Conservation (phyloP, 2,888 invertebrate species). For the Amiota minor region DNA sequence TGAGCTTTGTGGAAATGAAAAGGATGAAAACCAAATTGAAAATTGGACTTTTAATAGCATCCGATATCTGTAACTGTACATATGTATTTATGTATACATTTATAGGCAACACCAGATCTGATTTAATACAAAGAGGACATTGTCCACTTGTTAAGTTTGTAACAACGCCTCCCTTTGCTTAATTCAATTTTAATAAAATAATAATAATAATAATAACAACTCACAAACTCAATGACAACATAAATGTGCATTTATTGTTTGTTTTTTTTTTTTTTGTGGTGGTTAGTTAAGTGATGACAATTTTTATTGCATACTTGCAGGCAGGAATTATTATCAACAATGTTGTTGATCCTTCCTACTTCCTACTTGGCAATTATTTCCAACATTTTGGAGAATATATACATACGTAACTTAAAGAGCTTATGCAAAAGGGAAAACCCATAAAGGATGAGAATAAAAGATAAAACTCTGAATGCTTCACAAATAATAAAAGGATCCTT, state of each 20-base stretch:
- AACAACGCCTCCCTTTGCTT: neutral
- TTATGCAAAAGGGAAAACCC: too few species aligned
- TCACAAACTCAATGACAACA: constrained; percentile 16
- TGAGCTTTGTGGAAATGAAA: neutral
- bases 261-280: constrained; percentile 12
- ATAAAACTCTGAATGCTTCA: too few species aligned
- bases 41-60: constrained; percentile 26
- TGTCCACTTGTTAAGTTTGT: neutral
- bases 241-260: constrained; percentile 21
- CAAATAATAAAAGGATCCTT: too few species aligned
- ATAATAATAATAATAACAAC: neutral
- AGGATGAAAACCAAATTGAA: constrained; percentile 14
- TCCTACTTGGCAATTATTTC: too few species aligned
- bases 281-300: constrained; percentile 13
- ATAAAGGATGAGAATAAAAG: too few species aligned
- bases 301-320: constrained; percentile 16
- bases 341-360: neutral
- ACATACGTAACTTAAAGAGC: too few species aligned
- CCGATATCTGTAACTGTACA: neutral
- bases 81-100: neutral
- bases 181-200: too few species aligned
- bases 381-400: too few species aligned
- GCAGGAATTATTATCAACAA: neutral
- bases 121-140: neutral
- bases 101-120: constrained; percentile 4